These are phyloP conservation scores for Nymphicus hollandicus DNA, from an alignment of 2,113 vertebrate species.

Conservation along the genomic window DNA sequence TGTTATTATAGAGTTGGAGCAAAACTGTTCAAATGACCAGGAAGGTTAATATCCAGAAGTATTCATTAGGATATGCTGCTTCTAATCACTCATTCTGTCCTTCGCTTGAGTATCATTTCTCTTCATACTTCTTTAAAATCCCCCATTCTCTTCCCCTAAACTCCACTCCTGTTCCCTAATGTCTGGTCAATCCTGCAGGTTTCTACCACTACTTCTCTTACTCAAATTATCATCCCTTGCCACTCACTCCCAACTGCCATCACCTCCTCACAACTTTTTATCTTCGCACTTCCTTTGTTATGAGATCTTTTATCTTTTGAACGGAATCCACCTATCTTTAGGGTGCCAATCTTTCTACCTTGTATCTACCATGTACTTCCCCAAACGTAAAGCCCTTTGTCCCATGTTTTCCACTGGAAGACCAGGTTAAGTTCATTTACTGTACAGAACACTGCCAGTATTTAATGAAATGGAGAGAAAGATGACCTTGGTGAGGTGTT, in stretches of 20 bases:
- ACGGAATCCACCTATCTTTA: neutral
- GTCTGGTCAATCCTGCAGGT: neutral
- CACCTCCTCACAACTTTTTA: neutral
- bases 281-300: neutral
- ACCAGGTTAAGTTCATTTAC: neutral
- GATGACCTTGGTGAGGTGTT: neutral
- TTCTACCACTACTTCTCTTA: neutral
- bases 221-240: neutral
- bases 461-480: neutral
- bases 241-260: neutral
- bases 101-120: neutral
- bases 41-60: neutral
- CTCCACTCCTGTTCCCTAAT: neutral
- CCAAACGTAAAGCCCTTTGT: neutral
- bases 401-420: neutral
- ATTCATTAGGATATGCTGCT: neutral
- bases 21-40: neutral
- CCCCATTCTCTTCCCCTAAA: neutral
- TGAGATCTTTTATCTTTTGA: neutral
- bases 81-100: neutral
- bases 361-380: neutral
- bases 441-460: neutral
- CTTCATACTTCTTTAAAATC: neutral
- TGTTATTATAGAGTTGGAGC: neutral
- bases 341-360: neutral